Conservation (phyloP, 2,113 vertebrate genomes). For the Uria aalge region DNA sequence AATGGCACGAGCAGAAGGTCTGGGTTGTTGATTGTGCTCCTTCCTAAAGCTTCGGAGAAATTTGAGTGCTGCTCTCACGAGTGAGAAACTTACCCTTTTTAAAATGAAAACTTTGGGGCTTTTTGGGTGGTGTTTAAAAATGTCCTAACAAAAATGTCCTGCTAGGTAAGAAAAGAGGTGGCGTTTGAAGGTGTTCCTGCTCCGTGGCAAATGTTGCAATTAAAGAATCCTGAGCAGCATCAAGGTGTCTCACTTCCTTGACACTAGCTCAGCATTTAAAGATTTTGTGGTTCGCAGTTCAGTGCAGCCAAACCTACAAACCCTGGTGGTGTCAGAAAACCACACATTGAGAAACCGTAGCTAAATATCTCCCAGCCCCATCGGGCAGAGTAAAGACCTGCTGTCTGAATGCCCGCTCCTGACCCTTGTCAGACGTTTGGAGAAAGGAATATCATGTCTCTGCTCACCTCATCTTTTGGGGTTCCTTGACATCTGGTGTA, state of each 20-base stretch:
- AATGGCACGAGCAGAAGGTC: background rate
- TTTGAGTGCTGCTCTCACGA: background rate
- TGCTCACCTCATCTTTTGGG: background rate
- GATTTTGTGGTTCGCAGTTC: background rate
- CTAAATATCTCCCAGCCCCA: no score
- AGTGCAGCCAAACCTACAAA: background rate
- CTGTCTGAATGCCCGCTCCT: background rate
- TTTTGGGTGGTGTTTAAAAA: background rate
- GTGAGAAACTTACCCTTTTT: background rate
- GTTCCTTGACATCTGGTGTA: background rate
- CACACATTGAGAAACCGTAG: accelerated
- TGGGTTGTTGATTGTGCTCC: background rate
- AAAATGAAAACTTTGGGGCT: background rate
- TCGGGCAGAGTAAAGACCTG: background rate
- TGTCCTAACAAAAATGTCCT: background rate
- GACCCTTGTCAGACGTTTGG: background rate
- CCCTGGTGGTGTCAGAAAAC: background rate
- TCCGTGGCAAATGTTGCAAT: background rate
- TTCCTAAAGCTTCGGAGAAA: background rate
- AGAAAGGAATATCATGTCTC: background rate
- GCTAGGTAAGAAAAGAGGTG: background rate
- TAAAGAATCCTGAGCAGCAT: background rate
- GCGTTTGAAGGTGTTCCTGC: background rate
- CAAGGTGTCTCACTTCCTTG: accelerated
- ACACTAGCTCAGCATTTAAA: background rate